Evolutionary conservation across 92 coral and sea anemone species (phyloP).

Genomic region (Micromussa lordhowensis): DNA sequence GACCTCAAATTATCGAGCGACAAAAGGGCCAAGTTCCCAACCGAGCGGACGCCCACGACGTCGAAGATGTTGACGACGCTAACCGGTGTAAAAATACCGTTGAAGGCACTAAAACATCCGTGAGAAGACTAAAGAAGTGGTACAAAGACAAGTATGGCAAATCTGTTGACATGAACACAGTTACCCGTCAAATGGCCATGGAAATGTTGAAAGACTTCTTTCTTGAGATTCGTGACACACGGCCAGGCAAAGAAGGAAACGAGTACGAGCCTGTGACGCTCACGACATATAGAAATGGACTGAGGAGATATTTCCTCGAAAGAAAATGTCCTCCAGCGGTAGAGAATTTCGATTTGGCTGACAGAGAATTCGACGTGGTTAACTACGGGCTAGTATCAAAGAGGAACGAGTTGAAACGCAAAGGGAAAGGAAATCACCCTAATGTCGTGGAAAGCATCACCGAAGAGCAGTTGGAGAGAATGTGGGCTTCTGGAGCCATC

Average conservation of each 20-base stretch:
- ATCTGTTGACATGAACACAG: constrained; percentile 93
- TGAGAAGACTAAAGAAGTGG: constrained; percentile 96
- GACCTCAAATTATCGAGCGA: constrained; percentile 66
- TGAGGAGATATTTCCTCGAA: constrained; percentile 97
- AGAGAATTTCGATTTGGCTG: constrained; percentile 99
- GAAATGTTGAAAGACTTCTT: constrained; percentile 96
- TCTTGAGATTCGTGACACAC: constrained; percentile 98
- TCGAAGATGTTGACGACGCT: constrained; percentile 96
- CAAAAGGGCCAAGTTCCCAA: constrained; percentile 57
- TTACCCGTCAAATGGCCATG: constrained; percentile 89
- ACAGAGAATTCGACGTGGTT: constrained; percentile 98
- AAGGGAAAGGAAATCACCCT: constrained; percentile 99
- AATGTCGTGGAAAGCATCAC: constrained; percentile 99
- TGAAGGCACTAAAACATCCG: constrained; percentile 99
- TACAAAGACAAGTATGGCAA: constrained; percentile 98
- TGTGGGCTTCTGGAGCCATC: constrained; percentile 99
- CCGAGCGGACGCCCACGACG: constrained; percentile 85
- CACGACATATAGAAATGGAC: constrained; percentile 97
- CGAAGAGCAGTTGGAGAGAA: constrained; percentile 97
- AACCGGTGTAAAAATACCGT: constrained; percentile 99
- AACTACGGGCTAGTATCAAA: constrained; percentile 98
- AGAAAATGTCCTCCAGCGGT: constrained; percentile 98
- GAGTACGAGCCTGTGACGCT: constrained; percentile 99
- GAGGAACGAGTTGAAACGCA: constrained; percentile 97
- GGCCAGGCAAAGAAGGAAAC: constrained; percentile 99